Percentiles rank a stretch among this genome's conserved stretches.
phyloP scores from a whole-genome alignment of 2,113 vertebrate species.

The Proterorhinus semilunaris region DNA sequence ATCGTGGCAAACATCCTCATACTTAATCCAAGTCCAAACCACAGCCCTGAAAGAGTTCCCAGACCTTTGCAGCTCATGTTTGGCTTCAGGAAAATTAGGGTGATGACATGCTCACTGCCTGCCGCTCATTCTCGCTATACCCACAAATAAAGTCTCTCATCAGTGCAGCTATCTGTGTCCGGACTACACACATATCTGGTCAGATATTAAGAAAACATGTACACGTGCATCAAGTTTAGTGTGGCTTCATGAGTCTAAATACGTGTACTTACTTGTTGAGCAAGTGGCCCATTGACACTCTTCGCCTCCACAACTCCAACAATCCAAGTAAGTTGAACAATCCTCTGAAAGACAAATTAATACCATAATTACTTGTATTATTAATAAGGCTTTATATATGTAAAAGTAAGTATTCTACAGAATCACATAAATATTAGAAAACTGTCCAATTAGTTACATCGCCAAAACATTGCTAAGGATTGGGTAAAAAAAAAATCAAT shows the following conservation, averaged over 20 bases:
- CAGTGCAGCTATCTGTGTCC: conserved; percentile 29
- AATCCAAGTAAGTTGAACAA: background rate
- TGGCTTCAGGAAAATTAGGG: conserved; percentile 10
- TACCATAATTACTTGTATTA: too few species aligned
- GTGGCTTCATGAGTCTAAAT: conserved; percentile 3
- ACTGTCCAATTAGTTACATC: too few species aligned
- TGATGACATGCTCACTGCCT: conserved; percentile 28
- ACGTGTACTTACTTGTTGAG: conserved; percentile 45
- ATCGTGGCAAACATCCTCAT: background rate
- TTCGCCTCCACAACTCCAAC: conserved; percentile 14
- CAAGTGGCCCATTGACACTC: conserved; percentile 66
- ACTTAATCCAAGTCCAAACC: conserved; percentile 21
- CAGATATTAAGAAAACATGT: background rate
- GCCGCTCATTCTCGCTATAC: conserved; percentile 42
- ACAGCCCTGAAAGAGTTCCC: background rate
- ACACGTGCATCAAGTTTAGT: background rate
- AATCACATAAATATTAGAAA: background rate
- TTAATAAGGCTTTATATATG: too few species aligned
- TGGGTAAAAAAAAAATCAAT: too few species aligned
- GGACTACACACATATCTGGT: conserved; percentile 28
- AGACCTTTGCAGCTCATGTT: conserved; percentile 1
- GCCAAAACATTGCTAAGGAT: too few species aligned
- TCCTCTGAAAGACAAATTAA: conserved; percentile 45
- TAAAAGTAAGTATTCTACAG: background rate
- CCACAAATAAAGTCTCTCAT: conserved; percentile 27